Evolutionary conservation across 2,888 invertebrate genomes (phyloP), one percentile per base, ranked within the genome.

Genomic region (Thecophora atra): DNA sequence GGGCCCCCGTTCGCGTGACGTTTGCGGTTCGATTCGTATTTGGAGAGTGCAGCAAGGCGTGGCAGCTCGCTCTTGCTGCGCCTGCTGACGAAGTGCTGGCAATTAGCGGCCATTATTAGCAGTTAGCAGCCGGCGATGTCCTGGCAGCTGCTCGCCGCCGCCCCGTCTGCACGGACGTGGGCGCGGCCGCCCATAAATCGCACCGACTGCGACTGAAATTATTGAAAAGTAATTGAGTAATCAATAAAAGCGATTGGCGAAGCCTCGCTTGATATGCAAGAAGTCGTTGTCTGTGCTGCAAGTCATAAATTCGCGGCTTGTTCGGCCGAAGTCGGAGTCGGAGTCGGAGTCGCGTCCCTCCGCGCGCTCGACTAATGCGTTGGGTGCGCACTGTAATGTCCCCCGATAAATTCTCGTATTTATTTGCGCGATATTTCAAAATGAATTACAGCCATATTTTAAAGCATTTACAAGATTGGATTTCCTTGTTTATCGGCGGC

Each of bases 391-490:
- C 54, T 28, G 64, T 69, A 72, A 72, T 72, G 72, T 69, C 69
- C 69, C 58, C 65, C 69, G 68, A 72, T 72, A 69, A 72, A 72
- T 72, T 65, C 63, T 28, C 63, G 58, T 64, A 72, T 72, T 72
- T 72, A 72, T 67, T 72, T 72, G 67, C 26, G 51, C 66, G 66
- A 71, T 66, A 66, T 71, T 62, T 72, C 62, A 67, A 63, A 67
- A 68, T 67, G 67, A 64, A 68, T 72, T 51, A 52, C 67, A 42
- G 67, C 67, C 19, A 67, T 72, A 52, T 37, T 42, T 66, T 66
- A 37, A 28, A 62, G 72, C 67, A 63, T 60, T 68, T 63, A 67
- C 63, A 62, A 72, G 72, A 72, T 72, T 67, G 70, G 51, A 70
- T 70, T 70, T 70, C 30, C 4, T 26, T 70, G 54, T 54, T 51